Conservation (phyloP, 30 jellyfish, hydroid and myxozoan genomes). For the Mastigias papua region DNA sequence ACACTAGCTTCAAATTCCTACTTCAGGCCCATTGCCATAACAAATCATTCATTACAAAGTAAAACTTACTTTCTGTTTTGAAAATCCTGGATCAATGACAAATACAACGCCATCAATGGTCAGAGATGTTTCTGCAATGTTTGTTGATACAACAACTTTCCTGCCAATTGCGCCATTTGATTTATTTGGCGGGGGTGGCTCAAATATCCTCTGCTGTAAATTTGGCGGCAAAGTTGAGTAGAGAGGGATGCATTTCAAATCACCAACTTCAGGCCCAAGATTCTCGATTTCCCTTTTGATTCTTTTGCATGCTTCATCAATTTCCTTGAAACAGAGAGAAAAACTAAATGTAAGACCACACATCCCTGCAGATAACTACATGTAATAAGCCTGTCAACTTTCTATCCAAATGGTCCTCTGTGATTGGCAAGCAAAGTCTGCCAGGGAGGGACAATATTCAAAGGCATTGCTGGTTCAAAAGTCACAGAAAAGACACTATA, state of each 20-base stretch:
- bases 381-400: no score
- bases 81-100: slow-evolving; percentile 99
- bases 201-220: slow-evolving; percentile 97
- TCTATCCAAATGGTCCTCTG: no score
- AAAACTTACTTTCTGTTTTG: slow-evolving; percentile 94
- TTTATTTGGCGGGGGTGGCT: slow-evolving; percentile 97
- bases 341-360: no score
- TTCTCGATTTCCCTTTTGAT: slow-evolving; percentile 95
- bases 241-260: slow-evolving; percentile 97
- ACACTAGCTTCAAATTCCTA: no score
- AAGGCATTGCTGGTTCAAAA: no score
- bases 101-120: slow-evolving; percentile 99
- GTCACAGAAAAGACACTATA: no score
- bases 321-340: slow-evolving; percentile 78
- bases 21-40: no score
- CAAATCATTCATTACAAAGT: neutral
- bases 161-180: slow-evolving; percentile 99
- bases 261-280: slow-evolving; percentile 99
- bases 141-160: slow-evolving; percentile 99
- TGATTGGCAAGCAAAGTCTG: no score
- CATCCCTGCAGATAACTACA: no score
- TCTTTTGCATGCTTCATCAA: slow-evolving; percentile 99
- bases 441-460: no score
- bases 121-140: slow-evolving; percentile 99
- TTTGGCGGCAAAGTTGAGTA: slow-evolving; percentile 99